Percentiles rank a stretch among this genome's conserved stretches.
Conservation (phyloP, 2,797 vertebrate species). For the Vespertilio murinus region DNA sequence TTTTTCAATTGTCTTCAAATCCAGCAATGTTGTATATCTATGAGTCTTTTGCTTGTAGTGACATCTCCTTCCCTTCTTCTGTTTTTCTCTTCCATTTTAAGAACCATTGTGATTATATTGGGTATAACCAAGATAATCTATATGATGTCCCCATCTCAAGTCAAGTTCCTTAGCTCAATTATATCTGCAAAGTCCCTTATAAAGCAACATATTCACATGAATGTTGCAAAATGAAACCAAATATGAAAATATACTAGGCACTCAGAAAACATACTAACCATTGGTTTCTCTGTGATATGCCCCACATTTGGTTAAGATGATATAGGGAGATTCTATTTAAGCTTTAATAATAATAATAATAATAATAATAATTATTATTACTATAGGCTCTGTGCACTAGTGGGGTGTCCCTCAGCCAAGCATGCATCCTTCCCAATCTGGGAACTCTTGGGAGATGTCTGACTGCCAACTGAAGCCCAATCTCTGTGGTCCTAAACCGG, state of each 20-base stretch:
- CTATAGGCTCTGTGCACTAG: too few species aligned
- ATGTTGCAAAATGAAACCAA: background rate
- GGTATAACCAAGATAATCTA: background rate
- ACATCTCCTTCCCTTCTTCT: background rate
- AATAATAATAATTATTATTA: too few species aligned
- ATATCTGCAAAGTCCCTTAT: background rate
- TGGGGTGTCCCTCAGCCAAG: too few species aligned
- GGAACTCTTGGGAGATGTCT: too few species aligned
- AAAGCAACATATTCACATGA: background rate
- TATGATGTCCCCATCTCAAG: background rate
- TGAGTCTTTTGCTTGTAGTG: background rate
- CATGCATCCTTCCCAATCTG: too few species aligned
- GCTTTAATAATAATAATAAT: too few species aligned
- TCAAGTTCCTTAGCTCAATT: background rate
- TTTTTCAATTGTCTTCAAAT: background rate
- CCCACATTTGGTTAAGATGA: background rate
- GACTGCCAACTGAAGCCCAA: too few species aligned
- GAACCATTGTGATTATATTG: background rate
- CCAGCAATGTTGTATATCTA: background rate
- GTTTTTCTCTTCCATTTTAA: background rate
- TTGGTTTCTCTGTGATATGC: background rate
- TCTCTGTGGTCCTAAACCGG: too few species aligned
- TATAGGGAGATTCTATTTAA: background rate
- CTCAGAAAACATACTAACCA: background rate
- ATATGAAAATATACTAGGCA: background rate